phyloP scores from a whole-genome alignment of 2,797 vertebrate species.

The Poeciliopsis turneri region DNA sequence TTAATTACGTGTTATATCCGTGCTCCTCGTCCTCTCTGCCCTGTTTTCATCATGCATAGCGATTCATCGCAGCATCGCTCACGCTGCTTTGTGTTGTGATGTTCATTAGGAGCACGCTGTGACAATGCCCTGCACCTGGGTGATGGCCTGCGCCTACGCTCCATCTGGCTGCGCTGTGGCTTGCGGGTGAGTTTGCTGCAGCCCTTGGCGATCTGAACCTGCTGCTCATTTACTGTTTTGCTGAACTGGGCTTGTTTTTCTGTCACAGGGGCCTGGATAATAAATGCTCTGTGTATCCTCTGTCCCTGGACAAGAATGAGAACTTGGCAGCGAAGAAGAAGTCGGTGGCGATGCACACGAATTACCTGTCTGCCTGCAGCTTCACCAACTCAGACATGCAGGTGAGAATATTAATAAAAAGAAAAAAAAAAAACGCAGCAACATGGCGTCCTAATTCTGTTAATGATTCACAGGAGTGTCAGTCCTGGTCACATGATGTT shows the following conservation, averaged over 20 bases:
- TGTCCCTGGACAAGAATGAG: conserved; percentile 98
- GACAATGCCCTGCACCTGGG: conserved; percentile 99
- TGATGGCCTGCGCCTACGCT: conserved; percentile 97
- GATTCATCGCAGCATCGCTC: conserved; percentile 32
- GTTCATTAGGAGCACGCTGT: conserved; percentile 92
- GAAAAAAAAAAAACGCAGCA: neutral
- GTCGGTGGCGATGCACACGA: conserved; percentile 99
- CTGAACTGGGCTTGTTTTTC: conserved; percentile 8
- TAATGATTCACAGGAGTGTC: conserved; percentile 61
- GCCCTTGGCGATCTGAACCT: neutral
- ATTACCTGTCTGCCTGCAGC: conserved; percentile 98
- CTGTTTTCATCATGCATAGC: conserved; percentile 38
- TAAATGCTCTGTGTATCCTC: conserved; percentile 97
- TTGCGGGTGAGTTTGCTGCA: conserved; percentile 89
- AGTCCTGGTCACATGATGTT: conserved; percentile 49
- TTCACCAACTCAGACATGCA: conserved; percentile 99
- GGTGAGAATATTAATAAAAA: conserved; percentile 74
- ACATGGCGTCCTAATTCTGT: conserved; percentile 26
- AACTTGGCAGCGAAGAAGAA: conserved; percentile 99
- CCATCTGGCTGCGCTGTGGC: conserved; percentile 97
- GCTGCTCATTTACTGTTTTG: neutral
- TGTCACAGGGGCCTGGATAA: conserved; percentile 92
- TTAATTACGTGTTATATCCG: neutral
- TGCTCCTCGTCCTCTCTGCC: neutral
- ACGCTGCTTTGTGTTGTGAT: conserved; percentile 52